Conservation (phyloP, 2,797 vertebrate species). For the Schizopygopsis pylzovi region DNA sequence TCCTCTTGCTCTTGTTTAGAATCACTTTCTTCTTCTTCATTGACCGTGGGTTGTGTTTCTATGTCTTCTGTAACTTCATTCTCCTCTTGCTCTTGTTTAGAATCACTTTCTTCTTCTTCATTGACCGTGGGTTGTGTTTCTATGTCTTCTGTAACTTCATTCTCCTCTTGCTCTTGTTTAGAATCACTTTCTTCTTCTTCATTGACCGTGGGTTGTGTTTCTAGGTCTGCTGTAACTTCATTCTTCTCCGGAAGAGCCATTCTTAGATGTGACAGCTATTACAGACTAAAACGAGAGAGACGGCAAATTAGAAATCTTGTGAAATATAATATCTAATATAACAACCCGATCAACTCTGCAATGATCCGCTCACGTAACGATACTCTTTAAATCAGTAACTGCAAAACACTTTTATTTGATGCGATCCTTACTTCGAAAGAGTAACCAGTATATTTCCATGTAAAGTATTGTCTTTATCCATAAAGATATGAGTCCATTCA, state of each 20-base stretch:
- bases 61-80: background rate
- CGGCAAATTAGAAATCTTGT: background rate
- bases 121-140: background rate
- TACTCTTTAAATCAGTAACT: background rate
- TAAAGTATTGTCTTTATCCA: background rate
- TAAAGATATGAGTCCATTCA: background rate
- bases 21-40: conserved; percentile 13
- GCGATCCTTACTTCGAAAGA: background rate
- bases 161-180: background rate
- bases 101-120: conserved; percentile 17
- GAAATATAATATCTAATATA: background rate
- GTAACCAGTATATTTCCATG: background rate
- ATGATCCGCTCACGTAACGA: background rate
- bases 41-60: background rate
- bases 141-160: background rate
- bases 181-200: conserved; percentile 20
- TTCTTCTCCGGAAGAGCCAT: conserved; percentile 24
- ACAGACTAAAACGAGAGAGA: background rate
- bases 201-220: background rate
- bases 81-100: conserved; percentile 7
- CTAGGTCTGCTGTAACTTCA: conserved; percentile 18
- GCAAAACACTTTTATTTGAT: background rate
- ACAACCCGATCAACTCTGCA: background rate
- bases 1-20: conserved; percentile 3
- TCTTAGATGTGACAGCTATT: background rate